Evolutionary conservation across 2,888 invertebrate genomes (phyloP).

Genomic region (Mesorhabditis sp.): DNA sequence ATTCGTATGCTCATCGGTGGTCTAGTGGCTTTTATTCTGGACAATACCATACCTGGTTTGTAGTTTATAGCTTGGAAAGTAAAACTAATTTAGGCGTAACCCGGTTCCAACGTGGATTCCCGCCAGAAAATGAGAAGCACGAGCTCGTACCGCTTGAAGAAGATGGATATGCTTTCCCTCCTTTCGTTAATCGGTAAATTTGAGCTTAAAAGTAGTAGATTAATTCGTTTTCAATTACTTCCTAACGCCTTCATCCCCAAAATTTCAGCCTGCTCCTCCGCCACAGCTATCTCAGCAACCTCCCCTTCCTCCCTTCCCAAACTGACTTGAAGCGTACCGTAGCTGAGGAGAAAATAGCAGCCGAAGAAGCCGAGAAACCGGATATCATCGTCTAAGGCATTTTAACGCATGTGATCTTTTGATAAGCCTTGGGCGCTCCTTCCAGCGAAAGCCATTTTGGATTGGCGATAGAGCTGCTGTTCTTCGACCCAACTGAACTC

Average conservation of each 20-base stretch:
- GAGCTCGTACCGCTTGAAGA: slow-evolving; percentile 8
- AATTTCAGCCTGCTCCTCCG: not conserved
- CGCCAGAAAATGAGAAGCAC: slow-evolving; percentile 13
- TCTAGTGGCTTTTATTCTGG: slow-evolving; percentile 59
- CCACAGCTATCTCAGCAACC: not conserved
- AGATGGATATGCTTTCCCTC: slow-evolving; percentile 21
- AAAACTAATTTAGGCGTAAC: slow-evolving; percentile 28
- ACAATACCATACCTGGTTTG: slow-evolving; percentile 51
- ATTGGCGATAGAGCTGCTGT: no score
- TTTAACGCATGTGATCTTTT: no score
- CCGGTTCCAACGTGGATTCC: slow-evolving; percentile 37
- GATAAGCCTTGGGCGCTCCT: no score
- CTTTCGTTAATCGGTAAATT: slow-evolving; percentile 3
- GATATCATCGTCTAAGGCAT: no score
- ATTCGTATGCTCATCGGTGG: slow-evolving; percentile 59
- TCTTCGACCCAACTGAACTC: no score
- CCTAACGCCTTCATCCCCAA: no score
- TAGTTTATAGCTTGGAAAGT: no score
- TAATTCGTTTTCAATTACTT: no score
- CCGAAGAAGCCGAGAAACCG: no score
- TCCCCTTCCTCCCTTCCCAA: not conserved
- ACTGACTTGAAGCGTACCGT: not conserved
- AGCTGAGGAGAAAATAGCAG: not conserved
- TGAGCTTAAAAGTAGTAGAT: no score
- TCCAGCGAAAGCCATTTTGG: no score